Conservation (phyloP, 2,797 vertebrate genomes). For the Pelodytes ibericus region DNA sequence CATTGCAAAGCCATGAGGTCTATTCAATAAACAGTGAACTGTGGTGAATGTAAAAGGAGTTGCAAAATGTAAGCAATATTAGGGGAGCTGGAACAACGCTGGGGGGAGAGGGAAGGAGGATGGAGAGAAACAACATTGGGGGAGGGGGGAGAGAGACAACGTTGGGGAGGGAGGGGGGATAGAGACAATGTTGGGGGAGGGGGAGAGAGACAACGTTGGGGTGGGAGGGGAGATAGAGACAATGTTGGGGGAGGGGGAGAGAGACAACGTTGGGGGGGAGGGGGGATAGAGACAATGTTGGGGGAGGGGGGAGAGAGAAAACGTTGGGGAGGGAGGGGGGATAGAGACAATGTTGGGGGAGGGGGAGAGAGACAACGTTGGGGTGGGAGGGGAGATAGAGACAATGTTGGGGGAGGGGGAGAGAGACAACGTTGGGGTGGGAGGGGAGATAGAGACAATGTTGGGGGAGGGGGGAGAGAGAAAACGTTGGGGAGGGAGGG, state of each 20-base stretch:
- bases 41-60: no score
- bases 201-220: neutral
- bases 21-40: no score
- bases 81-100: no score
- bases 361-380: neutral
- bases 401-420: neutral
- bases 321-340: neutral
- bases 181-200: neutral
- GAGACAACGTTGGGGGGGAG: neutral
- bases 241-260: neutral
- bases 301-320: no score
- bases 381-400: neutral
- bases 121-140: no score
- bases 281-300: neutral
- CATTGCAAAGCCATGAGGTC: no score
- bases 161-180: neutral
- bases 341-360: neutral
- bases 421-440: neutral
- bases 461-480: neutral
- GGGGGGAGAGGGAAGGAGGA: no score
- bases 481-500: no score
- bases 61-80: no score
- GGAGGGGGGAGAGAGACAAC: neutral
- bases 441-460: neutral
- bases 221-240: neutral